Percentiles rank a stretch among this genome's conserved stretches.
phyloP scores from a whole-genome alignment of 2,113 vertebrate genomes.

The Sceloporus tristichus region DNA sequence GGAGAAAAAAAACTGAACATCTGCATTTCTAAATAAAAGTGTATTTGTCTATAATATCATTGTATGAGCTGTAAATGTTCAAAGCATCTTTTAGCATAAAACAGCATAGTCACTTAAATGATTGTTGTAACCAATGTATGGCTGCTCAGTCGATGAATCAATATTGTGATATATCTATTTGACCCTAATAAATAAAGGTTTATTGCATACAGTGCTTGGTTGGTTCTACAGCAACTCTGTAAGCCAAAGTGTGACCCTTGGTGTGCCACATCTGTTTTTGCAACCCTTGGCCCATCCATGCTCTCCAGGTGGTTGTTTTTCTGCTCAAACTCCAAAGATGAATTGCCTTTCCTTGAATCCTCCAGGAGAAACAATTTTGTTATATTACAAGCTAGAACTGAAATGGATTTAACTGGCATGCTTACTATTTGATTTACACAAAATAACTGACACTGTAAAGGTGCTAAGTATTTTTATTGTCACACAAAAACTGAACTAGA shows the following conservation, averaged over 20 bases:
- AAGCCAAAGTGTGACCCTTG: not conserved
- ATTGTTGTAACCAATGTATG: conserved; percentile 79
- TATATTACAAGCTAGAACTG: no score
- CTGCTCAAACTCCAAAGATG: no score
- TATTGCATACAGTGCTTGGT: conserved; percentile 75
- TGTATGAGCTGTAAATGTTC: conserved; percentile 75
- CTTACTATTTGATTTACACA: no score
- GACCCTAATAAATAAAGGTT: conserved; percentile 82
- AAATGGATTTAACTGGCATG: no score
- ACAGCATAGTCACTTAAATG: conserved; percentile 76
- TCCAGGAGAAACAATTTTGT: no score
- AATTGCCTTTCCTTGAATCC: no score
- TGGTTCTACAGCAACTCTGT: conserved; percentile 55
- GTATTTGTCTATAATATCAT: conserved; percentile 70
- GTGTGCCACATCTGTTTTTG: not conserved
- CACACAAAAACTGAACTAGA: no score
- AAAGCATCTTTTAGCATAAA: conserved; percentile 78
- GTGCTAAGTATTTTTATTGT: no score
- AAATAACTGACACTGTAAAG: no score
- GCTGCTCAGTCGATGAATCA: conserved; percentile 79
- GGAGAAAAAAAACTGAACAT: conserved; percentile 60
- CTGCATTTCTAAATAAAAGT: conserved; percentile 77
- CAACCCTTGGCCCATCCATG: no score
- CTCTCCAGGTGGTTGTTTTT: no score
- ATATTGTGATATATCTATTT: conserved; percentile 84